These are phyloP conservation scores for Clostera curtula DNA, from an alignment of 2,888 invertebrate genomes.

Conservation along the genomic window DNA sequence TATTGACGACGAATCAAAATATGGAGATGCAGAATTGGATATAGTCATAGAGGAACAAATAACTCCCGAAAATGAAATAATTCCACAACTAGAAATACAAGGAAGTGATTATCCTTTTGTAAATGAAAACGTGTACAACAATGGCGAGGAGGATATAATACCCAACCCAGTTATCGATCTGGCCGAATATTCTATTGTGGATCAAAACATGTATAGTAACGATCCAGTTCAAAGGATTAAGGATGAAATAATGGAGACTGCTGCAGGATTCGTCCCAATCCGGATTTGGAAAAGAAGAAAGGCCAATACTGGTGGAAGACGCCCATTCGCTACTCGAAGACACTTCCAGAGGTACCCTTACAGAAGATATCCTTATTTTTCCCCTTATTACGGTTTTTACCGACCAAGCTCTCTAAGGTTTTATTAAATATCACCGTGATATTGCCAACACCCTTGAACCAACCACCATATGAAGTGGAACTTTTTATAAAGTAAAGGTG, in stretches of 20 bases:
- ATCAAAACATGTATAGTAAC: conserved; percentile 26
- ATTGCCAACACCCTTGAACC: no score
- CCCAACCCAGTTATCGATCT: conserved; percentile 30
- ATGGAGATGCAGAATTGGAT: conserved; percentile 28
- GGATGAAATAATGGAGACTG: conserved; percentile 58
- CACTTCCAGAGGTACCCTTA: conserved; percentile 42
- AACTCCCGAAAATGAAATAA: conserved; percentile 14
- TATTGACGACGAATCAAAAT: conserved; percentile 15
- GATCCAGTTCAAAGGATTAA: conserved; percentile 33
- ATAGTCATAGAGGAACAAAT: conserved; percentile 41
- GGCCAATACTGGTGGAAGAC: conserved; percentile 19
- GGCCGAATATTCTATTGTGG: conserved; percentile 24
- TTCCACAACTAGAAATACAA: conserved; percentile 21
- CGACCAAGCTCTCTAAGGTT: conserved; percentile 58
- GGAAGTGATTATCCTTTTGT: no score
- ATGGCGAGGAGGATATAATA: conserved; percentile 17
- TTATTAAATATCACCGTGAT: conserved; percentile 25
- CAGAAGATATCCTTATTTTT: conserved; percentile 34
- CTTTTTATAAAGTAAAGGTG: no score
- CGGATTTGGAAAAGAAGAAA: conserved; percentile 35
- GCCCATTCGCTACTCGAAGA: conserved; percentile 40
- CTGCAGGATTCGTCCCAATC: conserved; percentile 51
- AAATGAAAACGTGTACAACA: no score
- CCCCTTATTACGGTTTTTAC: conserved; percentile 47
- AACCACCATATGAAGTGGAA: no score